Base-by-base conservation (phyloP, 2,888 invertebrate genomes). In the Scaptomyza cyrtandrae region DNA sequence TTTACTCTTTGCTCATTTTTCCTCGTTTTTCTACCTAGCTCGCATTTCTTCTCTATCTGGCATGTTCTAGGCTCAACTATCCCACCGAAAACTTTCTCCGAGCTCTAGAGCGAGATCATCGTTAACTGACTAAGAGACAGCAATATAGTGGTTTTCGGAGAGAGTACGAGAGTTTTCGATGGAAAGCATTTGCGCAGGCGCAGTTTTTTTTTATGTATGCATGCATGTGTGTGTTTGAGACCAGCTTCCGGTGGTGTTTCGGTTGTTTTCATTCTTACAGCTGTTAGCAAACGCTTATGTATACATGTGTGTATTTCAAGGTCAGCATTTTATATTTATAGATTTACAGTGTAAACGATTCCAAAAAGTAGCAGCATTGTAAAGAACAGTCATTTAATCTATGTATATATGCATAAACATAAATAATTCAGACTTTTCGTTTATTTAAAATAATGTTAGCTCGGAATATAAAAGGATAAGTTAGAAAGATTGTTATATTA, bases 181-280 rank as follows among this genome's bases (percentile, higher is more conserved):
- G 24, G 14, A 75, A 86, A 82, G 80, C 78, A 80, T 79, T 75
- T 62, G 58, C 68, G 68, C 85, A 81, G 75, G 58, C 82, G 82
- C 79, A 52, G 57, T 73, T 46, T 44, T 24, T 16, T 7, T 10
- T 33, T 72, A 16, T 46, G 48, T 31, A 6, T 31, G 7, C n/a
- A 19, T 43, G 16, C 14, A 11, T 19, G 54, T 53, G 60, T 45
- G 45, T 56, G 48, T 67, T 55, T 56, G 63, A 60, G 52, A 59
- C 49, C 74, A 87, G 87, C 82, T 87, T 83, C 82, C 82, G 82
- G 82, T 83, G 85, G 79, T 87, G 82, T 70, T 66, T 82, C 65
- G 75, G 54, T 41, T 86, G 69, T 80, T 67, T 61, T 60, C 35
- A 19, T 39, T 55, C 6, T 19, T 39, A 59, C 75, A 71, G 69